Conservation (phyloP, 2,113 vertebrate species). For the Climacteris rufus region DNA sequence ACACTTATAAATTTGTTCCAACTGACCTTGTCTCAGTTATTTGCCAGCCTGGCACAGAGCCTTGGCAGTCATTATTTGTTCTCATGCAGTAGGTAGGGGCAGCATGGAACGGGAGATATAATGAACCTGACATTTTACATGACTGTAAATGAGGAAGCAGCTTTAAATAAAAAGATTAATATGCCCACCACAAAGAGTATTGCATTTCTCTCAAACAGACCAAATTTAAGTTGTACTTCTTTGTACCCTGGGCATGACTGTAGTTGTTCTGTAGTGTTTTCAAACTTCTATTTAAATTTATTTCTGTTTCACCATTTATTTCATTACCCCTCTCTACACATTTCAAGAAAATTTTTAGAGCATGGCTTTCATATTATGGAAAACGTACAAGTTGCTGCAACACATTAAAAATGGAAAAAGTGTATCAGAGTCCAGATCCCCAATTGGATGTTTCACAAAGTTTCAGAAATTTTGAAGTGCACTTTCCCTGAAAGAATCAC, state of each 20-base stretch:
- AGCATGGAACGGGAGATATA: not conserved
- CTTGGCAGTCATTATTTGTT: conserved; percentile 41
- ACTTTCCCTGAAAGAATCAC: not conserved
- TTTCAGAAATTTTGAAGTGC: not conserved
- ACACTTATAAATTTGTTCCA: conserved; percentile 66
- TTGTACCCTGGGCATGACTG: conserved; percentile 3
- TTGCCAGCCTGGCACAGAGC: conserved; percentile 47
- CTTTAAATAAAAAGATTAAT: conserved; percentile 59
- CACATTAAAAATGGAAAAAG: not conserved
- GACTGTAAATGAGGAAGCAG: conserved; percentile 30
- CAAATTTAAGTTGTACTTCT: not conserved
- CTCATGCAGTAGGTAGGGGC: conserved; percentile 23
- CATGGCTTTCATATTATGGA: not conserved
- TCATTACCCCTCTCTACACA: conserved; percentile 22
- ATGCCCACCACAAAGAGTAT: not conserved
- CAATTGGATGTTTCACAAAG: not conserved
- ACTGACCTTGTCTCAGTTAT: conserved; percentile 68
- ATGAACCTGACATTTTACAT: conserved; percentile 29
- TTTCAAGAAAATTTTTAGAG: not conserved
- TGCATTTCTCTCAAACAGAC: conserved; percentile 36
- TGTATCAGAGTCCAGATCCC: fast-evolving
- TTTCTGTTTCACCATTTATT: conserved; percentile 13
- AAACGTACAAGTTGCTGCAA: not conserved
- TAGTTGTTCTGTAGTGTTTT: conserved; percentile 47
- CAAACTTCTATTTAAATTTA: conserved; percentile 35